phyloP scores from a whole-genome alignment of 2,888 invertebrate genomes.

The Agapostemon virescens region DNA sequence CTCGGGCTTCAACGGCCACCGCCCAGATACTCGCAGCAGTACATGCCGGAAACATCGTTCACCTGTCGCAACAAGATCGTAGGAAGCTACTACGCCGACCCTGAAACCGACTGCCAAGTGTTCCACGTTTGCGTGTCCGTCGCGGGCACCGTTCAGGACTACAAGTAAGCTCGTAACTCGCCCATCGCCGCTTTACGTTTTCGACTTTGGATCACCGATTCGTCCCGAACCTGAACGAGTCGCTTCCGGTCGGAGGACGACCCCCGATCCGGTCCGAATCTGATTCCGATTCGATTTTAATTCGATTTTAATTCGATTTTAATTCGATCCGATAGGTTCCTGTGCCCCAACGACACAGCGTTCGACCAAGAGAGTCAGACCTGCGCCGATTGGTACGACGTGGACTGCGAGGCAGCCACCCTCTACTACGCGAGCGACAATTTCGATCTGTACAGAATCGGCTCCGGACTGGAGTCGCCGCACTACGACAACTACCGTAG shows the following conservation, averaged over 20 bases:
- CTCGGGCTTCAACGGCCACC: conserved; percentile 79
- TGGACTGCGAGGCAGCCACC: conserved; percentile 91
- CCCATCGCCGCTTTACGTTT: too few relatives aligned
- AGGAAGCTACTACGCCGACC: conserved; percentile 93
- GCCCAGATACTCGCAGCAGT: conserved; percentile 81
- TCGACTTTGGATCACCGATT: not conserved
- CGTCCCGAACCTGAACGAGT: not conserved
- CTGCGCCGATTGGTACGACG: conserved; percentile 95
- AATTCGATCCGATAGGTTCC: conserved; percentile 85
- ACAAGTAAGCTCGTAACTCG: conserved; percentile 70
- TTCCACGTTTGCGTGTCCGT: conserved; percentile 94
- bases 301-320: too few relatives aligned
- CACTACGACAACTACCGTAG: conserved; percentile 78
- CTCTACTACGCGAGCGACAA: conserved; percentile 91
- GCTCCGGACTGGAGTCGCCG: conserved; percentile 84
- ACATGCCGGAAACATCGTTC: conserved; percentile 85
- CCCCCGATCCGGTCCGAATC: too few relatives aligned
- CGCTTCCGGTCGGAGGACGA: not conserved
- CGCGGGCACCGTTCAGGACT: conserved; percentile 83
- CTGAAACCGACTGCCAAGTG: conserved; percentile 93
- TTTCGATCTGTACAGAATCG: conserved; percentile 91
- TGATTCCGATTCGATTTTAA: too few relatives aligned
- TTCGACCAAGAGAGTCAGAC: conserved; percentile 96
- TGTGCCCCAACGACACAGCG: conserved; percentile 93
- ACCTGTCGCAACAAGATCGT: conserved; percentile 92